Percentiles rank a stretch among this genome's conserved stretches.
phyloP scores from a whole-genome alignment of 2,113 vertebrate genomes.

The Panthera tigris region DNA sequence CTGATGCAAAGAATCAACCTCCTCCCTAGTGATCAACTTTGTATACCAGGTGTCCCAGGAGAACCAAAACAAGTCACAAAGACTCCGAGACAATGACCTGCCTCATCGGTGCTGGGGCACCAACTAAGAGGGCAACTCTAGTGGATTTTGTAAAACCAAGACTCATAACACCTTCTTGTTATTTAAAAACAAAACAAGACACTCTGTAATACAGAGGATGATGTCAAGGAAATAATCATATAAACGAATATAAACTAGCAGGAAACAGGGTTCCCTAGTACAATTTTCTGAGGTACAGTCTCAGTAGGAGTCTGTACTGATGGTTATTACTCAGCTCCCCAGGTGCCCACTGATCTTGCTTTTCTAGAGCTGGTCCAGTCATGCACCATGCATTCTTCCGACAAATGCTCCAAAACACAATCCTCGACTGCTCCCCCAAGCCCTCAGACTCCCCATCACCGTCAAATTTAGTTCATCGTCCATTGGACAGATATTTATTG shows the following conservation, averaged over 20 bases:
- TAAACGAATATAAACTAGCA: not conserved
- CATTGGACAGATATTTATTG: not conserved
- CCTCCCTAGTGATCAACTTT: not conserved
- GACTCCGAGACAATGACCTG: not conserved
- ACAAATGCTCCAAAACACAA: not conserved
- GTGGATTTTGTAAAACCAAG: not conserved
- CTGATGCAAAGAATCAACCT: not conserved
- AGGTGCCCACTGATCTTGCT: not conserved
- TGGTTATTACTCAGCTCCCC: not conserved
- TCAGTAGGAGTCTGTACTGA: not conserved
- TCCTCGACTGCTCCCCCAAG: not conserved
- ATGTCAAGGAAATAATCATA: conserved; percentile 3
- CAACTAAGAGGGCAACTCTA: not conserved
- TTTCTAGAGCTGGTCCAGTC: not conserved
- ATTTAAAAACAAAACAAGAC: not conserved
- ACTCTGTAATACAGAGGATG: not conserved
- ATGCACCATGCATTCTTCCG: not conserved
- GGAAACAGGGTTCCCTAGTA: not conserved
- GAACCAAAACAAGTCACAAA: not conserved
- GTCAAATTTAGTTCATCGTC: not conserved
- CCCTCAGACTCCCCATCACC: not conserved
- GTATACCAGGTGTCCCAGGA: not conserved
- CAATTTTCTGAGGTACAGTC: not conserved
- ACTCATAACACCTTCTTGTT: not conserved
- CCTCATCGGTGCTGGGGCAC: not conserved